Conservation (phyloP, 2,888 invertebrate species). For the Lithosia quadra region DNA sequence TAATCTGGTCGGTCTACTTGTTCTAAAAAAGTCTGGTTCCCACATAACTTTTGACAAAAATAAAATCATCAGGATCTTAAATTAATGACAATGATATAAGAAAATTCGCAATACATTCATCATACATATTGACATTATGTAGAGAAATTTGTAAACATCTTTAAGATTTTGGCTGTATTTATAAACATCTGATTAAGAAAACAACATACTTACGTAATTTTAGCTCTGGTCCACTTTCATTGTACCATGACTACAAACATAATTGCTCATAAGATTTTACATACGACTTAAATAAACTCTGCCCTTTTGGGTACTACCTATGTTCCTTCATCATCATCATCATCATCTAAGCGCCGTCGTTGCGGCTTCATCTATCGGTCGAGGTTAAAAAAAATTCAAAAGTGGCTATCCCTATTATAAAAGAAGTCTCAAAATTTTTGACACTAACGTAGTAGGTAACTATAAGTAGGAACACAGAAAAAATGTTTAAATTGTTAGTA, state of each 20-base stretch:
- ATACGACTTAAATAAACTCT: neutral
- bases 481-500: too few species aligned
- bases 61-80: neutral
- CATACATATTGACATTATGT: slow-evolving; percentile 5
- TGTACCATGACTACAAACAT: neutral
- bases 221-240: neutral
- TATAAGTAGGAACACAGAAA: too few species aligned
- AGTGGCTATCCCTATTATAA: too few species aligned
- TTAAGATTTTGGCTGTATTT: slow-evolving; percentile 12
- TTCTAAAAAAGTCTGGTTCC: too few species aligned
- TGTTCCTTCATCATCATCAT: too few species aligned
- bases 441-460: too few species aligned
- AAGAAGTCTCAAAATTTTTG: too few species aligned
- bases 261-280: neutral
- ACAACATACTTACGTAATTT: slow-evolving; percentile 10
- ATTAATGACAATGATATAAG: neutral
- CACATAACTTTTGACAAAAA: neutral
- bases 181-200: slow-evolving; percentile 12
- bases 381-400: too few species aligned
- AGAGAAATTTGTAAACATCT: slow-evolving; percentile 16
- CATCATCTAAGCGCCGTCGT: too few species aligned
- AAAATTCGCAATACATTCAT: neutral
- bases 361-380: too few species aligned
- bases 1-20: neutral
- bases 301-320: neutral